A percentile compares a stretch with the other conserved stretches of the same genome.
Conservation (phyloP, 2,797 vertebrate genomes). For the Alectoris magna region DNA sequence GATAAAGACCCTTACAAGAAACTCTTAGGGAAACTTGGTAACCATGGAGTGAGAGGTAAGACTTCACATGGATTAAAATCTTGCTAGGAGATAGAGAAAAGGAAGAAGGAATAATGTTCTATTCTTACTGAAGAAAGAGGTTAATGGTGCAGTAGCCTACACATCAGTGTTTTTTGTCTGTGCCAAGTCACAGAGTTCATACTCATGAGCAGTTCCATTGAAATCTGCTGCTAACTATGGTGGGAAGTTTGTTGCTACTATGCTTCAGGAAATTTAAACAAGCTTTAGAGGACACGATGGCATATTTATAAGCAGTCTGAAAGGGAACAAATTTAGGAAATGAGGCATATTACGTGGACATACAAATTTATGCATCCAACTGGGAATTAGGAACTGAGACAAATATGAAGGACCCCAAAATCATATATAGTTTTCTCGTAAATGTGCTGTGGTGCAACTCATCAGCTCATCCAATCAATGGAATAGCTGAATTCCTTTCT, state of each 20-base stretch:
- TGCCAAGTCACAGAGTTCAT: not conserved
- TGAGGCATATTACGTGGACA: not conserved
- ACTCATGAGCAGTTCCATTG: slow-evolving; percentile 6
- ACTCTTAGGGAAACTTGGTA: slow-evolving; percentile 43
- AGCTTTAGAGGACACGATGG: not conserved
- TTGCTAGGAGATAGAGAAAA: slow-evolving; percentile 13
- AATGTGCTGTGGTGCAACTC: not conserved
- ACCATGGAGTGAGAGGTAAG: slow-evolving; percentile 56
- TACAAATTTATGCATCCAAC: not conserved
- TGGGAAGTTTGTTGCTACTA: slow-evolving; percentile 16
- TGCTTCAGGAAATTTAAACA: slow-evolving; percentile 19
- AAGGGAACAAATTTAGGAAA: not conserved
- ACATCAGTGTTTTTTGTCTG: not conserved
- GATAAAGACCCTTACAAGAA: slow-evolving; percentile 38
- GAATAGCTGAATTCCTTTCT: not conserved
- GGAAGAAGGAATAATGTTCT: slow-evolving; percentile 9
- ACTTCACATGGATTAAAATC: slow-evolving; percentile 44
- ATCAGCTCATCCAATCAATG: not conserved
- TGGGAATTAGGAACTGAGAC: not conserved
- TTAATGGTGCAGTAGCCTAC: not conserved
- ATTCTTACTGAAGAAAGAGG: slow-evolving; percentile 13
- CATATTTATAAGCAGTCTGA: slow-evolving; percentile 6
- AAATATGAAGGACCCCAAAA: not conserved
- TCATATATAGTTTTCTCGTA: not conserved
- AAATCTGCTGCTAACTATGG: not conserved